Evolutionary conservation across 2,113 vertebrate species (phyloP), one percentile per base, ranked within the genome.

Genomic region (Pelecanoides urinatrix): DNA sequence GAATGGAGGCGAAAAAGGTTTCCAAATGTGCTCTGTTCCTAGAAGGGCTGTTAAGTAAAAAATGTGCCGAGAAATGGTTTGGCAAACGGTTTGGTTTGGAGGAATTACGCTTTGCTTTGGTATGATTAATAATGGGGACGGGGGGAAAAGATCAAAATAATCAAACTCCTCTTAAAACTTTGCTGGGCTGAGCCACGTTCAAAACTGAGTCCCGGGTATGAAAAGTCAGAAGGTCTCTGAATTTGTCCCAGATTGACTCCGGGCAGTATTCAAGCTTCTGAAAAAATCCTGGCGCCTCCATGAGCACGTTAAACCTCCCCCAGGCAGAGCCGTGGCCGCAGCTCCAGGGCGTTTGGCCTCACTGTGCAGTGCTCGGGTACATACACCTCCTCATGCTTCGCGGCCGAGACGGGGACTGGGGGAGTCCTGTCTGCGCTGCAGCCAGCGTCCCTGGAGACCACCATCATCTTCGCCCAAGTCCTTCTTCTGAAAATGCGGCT

Each of bases 271-370:
- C 30, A 82, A 40, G 55, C 58, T 85, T 88, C 58, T 82, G 74
- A 75, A 78, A 88, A 56, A 62, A 11, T 55, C 13, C n/a, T 63
- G 61, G 32, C 6, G 1, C 38, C 16, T 71, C 38, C 7, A 1
- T 42, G 22, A 78, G 38, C 11, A 4, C 0, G 0, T 40, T 70
- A 67, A 90, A 30, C 10, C 32, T 59, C 13, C 7, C 15, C 2
- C 44, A 44, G 47, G 50, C 23, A 67, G 59, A 74, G 59, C 63
- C 0, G 0, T 44, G 72, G 42, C 53, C 0, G 0, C 0, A 0
- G 27, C 38, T 66, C 25, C 0, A 0, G 32, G 34, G 34, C 0
- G 0, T 66, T 87, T 2, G 8, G 13, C 3, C 1, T 66, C 66
- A 13, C 61, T 21, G 7, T 1, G 0, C 12, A 8, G 71, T 32